Percentiles rank a stretch among this genome's conserved stretches.
Conservation (phyloP, 2,888 invertebrate genomes). For the Drosophila greeni region DNA sequence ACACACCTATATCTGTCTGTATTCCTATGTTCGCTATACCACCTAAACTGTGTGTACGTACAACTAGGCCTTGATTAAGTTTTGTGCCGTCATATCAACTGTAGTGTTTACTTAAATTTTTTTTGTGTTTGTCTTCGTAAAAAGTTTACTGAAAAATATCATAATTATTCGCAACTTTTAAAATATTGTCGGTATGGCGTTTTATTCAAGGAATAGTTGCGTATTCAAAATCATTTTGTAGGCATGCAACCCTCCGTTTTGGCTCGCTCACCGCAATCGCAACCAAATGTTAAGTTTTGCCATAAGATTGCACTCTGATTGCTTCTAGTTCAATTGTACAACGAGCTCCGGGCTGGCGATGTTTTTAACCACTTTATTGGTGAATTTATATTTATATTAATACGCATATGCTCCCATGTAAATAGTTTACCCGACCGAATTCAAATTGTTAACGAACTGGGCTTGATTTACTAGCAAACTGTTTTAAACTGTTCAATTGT, state of each 20-base stretch:
- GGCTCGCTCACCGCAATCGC: constrained; percentile 27
- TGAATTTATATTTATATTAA: constrained; percentile 26
- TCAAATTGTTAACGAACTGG: constrained; percentile 35
- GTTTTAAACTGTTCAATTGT: constrained; percentile 46
- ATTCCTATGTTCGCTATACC: constrained; percentile 46
- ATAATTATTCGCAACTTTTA: not conserved
- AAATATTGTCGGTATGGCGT: constrained; percentile 1
- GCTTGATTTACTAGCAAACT: constrained; percentile 39
- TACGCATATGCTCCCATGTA: constrained; percentile 23
- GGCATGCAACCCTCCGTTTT: constrained; percentile 22
- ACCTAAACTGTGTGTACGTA: constrained; percentile 33
- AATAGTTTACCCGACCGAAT: constrained; percentile 38
- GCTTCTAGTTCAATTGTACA: constrained; percentile 43
- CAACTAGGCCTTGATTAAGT: constrained; percentile 30
- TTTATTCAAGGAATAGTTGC: constrained; percentile 23
- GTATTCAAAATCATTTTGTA: constrained; percentile 7
- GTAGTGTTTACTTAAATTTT: constrained; percentile 6
- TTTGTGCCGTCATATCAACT: constrained; percentile 15
- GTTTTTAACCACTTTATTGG: constrained; percentile 34
- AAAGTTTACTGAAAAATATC: not conserved
- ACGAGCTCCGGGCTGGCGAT: constrained; percentile 24
- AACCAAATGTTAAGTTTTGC: constrained; percentile 36
- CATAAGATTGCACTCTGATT: constrained; percentile 39
- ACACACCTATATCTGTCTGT: constrained; percentile 34
- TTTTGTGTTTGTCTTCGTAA: not conserved